Evolutionary conservation across 2,797 vertebrate genomes (phyloP), one percentile per base, ranked within the genome.

Genomic region (Sebastes iracundus): DNA sequence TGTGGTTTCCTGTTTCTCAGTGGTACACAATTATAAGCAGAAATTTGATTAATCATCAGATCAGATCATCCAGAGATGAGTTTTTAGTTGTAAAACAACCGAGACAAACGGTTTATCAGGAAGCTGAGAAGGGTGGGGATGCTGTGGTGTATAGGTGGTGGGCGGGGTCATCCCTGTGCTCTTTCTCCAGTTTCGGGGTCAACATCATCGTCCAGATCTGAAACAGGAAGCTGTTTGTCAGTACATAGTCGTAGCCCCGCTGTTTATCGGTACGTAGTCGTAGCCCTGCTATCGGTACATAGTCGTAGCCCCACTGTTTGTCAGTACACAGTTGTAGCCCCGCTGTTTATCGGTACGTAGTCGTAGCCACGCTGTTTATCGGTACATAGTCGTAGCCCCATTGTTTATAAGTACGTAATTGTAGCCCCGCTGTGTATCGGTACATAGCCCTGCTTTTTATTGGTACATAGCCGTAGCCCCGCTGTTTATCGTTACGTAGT

Each of bases 111-210:
- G 38, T 42, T 42, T 42, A 52, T 52, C 49, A 52, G 49, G 49
- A 52, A 9, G 49, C 3, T 20, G 49, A 20, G 49, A 20, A 42
- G 38, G 16, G 16, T 18, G 7, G 42, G 20, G 30, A 14, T 59
- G 52, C 20, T 60, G 5, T 30, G n/a, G 52, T n/a, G 32, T 38
- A 60, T 16, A 65, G n/a, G 59, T 12, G 8, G 25, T 7, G 25
- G 71, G 38, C 1, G 12, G 65, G n/a, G 55, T 92, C 86, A 93
- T 27, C 80, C 74, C 78, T 91, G 86, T 3, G 92, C 89, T 80
- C 70, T 66, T 42, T 94, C 92, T 58, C 94, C 93, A 20, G 93
- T 94, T 81, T 94, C 93, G 0, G 94, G 94, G 73, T 94, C 94
- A 0, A 94, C 68, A 4, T 75, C 80, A 25, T 78, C 72, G 6